Evolutionary conservation across 2,888 invertebrate genomes (phyloP).

Genomic region (Chromoteleia sp.): DNA sequence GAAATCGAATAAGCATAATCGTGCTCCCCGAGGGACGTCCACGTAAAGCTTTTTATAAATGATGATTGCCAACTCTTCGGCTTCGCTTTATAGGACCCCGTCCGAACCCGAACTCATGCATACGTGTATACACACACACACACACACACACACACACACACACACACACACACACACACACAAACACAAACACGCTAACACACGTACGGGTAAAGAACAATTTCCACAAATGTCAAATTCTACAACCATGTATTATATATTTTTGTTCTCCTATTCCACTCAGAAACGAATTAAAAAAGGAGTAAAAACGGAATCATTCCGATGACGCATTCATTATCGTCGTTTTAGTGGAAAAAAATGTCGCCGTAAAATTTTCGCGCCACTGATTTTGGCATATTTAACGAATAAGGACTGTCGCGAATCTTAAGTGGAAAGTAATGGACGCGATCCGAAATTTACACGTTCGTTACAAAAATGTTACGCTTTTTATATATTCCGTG

Average conservation of each 20-base stretch:
- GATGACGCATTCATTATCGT: conserved; percentile 56
- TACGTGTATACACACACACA: no score
- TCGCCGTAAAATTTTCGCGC: conserved; percentile 52
- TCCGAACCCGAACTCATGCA: no score
- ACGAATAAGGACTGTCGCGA: conserved; percentile 45
- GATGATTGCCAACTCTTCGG: conserved; percentile 66
- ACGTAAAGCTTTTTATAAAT: conserved; percentile 67
- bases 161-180: no score
- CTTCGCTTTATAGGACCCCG: conserved; percentile 49
- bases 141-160: conserved; percentile 13
- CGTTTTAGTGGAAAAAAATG: conserved; percentile 53
- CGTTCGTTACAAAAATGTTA: conserved; percentile 55
- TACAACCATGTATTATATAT: no score
- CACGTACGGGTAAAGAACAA: no score
- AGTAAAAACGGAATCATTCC: conserved; percentile 19
- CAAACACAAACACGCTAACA: no score
- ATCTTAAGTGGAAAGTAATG: conserved; percentile 32
- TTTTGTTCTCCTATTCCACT: conserved; percentile 32
- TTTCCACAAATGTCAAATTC: no score
- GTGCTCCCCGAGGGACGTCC: no score
- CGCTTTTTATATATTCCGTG: conserved; percentile 27
- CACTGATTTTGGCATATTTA: conserved; percentile 39
- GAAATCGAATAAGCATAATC: no score
- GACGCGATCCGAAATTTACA: conserved; percentile 53
- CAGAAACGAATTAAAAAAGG: conserved; percentile 29